Evolutionary conservation across 2,888 invertebrate genomes (phyloP), one percentile per base, ranked within the genome.

Genomic region (Lithosia quadra): DNA sequence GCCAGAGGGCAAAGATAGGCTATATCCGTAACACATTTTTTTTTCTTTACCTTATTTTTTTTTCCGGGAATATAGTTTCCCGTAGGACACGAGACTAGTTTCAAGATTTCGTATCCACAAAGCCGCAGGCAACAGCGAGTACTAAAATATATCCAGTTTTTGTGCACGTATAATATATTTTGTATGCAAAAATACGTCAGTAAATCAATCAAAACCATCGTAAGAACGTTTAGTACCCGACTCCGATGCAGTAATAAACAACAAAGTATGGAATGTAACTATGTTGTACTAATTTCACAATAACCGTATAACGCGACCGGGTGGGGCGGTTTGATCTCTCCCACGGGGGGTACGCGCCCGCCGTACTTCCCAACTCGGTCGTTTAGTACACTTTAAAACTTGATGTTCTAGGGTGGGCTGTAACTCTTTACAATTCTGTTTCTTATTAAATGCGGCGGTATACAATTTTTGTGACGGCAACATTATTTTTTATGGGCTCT

Each of bases 261-360:
- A 91, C 90, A 89, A 89, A 87, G 88, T 90, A 88, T 81, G 83
- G 80, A 64, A 79, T 69, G 71, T 39, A 57, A 61, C 76, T 77
- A 68, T 63, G 66, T 59, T 60, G 60, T 86, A 88, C 87, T 88
- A 88, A 90, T 88, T 89, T 87, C 84, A 88, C 86, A 87, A 86
- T 87, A 86, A 86, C 84, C 79, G 64, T 78, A 84, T 84, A 84
- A 83, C 81, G 75, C 80, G 71, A 66, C 67, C 67, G 72, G 74
- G 73, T 59, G 53, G 69, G 74, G 70, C 69, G 72, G 74, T 33
- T 71, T 63, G 34, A 73, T 66, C 70, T 63, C 67, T 74, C 66
- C 66, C 69, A 71, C 67, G 72, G 74, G 72, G 71, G 69, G 22
- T 67, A 64, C 66, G 63, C 68, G 53, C 69, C 73, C 55, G 59